A percentile compares a stretch with the other conserved stretches of the same genome.
phyloP scores from a whole-genome alignment of 2,888 invertebrate species.

The Lasius fuliginosus region DNA sequence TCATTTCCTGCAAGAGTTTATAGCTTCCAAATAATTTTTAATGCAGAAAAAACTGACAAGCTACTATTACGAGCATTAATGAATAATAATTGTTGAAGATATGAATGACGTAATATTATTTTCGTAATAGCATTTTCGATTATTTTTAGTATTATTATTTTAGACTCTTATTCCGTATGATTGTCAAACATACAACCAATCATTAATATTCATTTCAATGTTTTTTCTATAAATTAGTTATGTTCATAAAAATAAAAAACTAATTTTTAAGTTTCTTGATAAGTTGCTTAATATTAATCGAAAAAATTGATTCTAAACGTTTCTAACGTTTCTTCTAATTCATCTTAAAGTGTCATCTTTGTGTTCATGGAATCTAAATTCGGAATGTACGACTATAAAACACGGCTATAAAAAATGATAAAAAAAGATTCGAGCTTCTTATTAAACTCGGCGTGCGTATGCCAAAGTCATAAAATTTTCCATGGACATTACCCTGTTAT shows the following conservation, averaged over 20 bases:
- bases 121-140: background rate
- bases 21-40: background rate
- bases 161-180: background rate
- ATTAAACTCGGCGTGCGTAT: background rate
- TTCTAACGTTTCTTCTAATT: background rate
- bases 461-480: constrained; percentile 25
- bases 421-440: background rate
- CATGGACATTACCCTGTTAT: constrained; percentile 41
- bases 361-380: background rate
- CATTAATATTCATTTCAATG: background rate
- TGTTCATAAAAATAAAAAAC: background rate
- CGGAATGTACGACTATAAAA: constrained; percentile 14
- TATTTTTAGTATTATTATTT: background rate
- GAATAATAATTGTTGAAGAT: background rate
- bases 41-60: background rate
- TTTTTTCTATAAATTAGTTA: background rate
- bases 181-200: background rate
- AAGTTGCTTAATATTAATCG: background rate
- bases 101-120: background rate
- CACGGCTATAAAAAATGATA: constrained; percentile 1
- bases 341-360: background rate
- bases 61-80: background rate
- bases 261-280: background rate
- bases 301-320: background rate
- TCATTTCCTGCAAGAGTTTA: background rate